Evolutionary conservation across 2,888 invertebrate species (phyloP).

Genomic region (Entomobrya multifasciata): DNA sequence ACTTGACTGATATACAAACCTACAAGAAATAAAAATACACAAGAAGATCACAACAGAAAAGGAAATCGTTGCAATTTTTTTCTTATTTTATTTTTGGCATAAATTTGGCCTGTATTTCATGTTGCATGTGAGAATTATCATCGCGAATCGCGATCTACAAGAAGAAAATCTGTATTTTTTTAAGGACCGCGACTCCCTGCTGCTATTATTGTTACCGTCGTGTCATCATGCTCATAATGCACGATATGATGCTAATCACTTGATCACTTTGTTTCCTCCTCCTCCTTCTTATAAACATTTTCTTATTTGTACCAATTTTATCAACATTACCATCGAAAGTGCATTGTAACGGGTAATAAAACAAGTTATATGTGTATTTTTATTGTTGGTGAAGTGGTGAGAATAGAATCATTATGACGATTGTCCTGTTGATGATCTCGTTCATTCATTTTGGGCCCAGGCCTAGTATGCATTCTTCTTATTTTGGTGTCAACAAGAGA

Average conservation of each 20-base stretch:
- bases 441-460: neutral
- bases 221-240: conserved; percentile 66
- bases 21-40: neutral
- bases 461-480: conserved; percentile 9
- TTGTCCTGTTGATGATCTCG: neutral
- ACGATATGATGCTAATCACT: conserved; percentile 55
- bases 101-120: neutral
- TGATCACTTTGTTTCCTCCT: conserved; percentile 54
- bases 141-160: too few species aligned
- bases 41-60: neutral
- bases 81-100: neutral
- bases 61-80: too few species aligned
- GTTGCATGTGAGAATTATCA: too few species aligned
- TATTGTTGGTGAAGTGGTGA: neutral
- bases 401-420: conserved; percentile 47
- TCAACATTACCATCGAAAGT: neutral
- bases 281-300: neutral
- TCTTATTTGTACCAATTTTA: neutral
- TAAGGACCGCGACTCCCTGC: conserved; percentile 55
- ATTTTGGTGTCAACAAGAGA: conserved; percentile 46
- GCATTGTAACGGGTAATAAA: neutral
- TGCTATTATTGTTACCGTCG: conserved; percentile 64
- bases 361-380: neutral
- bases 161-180: neutral
- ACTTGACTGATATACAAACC: neutral